Base-by-base conservation (phyloP, 2,888 invertebrate genomes). In the Drosophila formosana region DNA sequence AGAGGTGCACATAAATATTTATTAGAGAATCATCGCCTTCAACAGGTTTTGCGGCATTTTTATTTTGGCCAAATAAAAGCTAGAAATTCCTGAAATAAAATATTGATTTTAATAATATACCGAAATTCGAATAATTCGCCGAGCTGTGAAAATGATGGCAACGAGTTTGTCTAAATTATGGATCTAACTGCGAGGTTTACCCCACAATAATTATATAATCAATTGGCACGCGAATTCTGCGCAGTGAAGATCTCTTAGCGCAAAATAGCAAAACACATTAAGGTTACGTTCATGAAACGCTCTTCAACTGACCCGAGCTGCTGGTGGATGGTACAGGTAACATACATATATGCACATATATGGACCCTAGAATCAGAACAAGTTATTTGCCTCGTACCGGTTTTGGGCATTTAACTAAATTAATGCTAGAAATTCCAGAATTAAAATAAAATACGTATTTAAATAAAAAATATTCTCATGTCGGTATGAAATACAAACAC, bases 41-140 rank as follows among this genome's bases (percentile, higher is more conserved):
- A 18, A 64, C 75, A 26, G 51, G 75, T 75, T 75, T 66, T 11
- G 47, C 50, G 56, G 56, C 52, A 47, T 55, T 28, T 49, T 23
- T 47, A 46, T 41, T 39, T 57, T 25, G 30, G n/a, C 32, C 13
- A 52, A 57, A 61, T 39, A 45, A 65, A 57, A 66, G 47, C 72
- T 75, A 75, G 67, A 75, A 75, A 75, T 75, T 71, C 75, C 75
- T 53, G 58, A 75, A 30, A 63, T 53, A 60, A 70, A 66, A 23
- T 50, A 74, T 46, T 34, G 28, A 64, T 49, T 69, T 58, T 41
- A 51, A 46, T 63, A 58, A 66, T 61, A 25, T 43, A 28, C 23
- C 18, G 18, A 18, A 18, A 18, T 18, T 13, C 50, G 18, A 58
- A 52, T 52, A 60, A 53, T 49, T 65, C 30, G 52, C 47, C 43